A percentile compares a stretch with the other conserved stretches of the same genome.
Conservation (phyloP, 2,888 invertebrate species). For the Hydropsyche betteni region DNA sequence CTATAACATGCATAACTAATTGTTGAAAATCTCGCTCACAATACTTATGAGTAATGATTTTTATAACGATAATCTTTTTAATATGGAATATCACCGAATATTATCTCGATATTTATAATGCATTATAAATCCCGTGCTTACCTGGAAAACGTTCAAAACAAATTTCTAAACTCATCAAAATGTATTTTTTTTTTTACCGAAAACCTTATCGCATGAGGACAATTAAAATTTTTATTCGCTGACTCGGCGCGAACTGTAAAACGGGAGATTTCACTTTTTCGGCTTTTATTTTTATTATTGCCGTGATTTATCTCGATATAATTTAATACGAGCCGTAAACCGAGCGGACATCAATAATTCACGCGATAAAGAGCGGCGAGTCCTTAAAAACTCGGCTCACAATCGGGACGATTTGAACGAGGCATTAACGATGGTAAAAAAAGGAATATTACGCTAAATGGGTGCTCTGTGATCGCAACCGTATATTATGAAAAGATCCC, state of each 20-base stretch:
- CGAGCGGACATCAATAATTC: constrained; percentile 36
- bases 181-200: no score
- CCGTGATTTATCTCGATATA: constrained; percentile 20
- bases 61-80: constrained; percentile 38
- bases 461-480: background rate
- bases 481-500: constrained; percentile 1
- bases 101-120: constrained; percentile 21
- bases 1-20: constrained; percentile 23
- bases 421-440: constrained; percentile 34
- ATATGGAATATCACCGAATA: constrained; percentile 17
- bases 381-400: constrained; percentile 25
- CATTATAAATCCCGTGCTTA: constrained; percentile 17
- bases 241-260: background rate
- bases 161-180: no score
- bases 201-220: no score
- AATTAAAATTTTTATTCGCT: no score
- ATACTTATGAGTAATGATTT: constrained; percentile 36
- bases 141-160: no score
- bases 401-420: constrained; percentile 36
- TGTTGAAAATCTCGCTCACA: constrained; percentile 34
- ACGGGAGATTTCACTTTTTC: background rate
- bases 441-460: constrained; percentile 28
- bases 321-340: constrained; percentile 32
- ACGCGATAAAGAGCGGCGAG: constrained; percentile 35
- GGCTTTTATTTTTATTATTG: constrained; percentile 7